These are phyloP conservation scores for Bellardia pandia DNA, from an alignment of 2,888 invertebrate genomes.

Conservation along the genomic window DNA sequence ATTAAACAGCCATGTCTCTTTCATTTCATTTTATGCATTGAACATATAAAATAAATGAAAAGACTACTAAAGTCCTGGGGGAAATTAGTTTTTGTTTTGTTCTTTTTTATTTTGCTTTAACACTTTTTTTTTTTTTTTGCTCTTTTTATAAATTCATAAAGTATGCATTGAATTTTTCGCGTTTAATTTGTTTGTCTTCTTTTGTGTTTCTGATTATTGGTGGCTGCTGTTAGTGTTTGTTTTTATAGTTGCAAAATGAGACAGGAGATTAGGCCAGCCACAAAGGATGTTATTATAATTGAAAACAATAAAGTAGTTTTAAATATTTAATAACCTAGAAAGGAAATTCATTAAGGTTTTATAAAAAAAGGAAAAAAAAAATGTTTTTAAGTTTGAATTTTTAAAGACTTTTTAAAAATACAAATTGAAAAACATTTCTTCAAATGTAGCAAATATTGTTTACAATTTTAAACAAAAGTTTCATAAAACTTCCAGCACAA, in stretches of 20 bases:
- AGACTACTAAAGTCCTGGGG: constrained; percentile 76
- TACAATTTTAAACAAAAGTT: no score
- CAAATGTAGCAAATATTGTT: no score
- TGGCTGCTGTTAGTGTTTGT: background rate
- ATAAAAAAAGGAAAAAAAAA: no score
- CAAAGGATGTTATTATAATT: constrained; percentile 14
- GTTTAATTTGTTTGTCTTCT: constrained; percentile 48
- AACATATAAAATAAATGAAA: constrained; percentile 55
- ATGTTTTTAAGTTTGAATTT: no score
- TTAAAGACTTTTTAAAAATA: no score
- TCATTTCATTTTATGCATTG: constrained; percentile 15
- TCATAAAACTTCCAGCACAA: no score
- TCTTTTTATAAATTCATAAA: constrained; percentile 66
- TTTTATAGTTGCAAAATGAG: background rate
- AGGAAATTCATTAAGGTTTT: no score
- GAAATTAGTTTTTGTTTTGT: constrained; percentile 79
- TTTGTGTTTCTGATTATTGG: background rate
- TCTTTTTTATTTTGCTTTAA: background rate
- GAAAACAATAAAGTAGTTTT: constrained; percentile 16
- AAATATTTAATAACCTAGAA: constrained; percentile 28
- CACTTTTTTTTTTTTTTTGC: background rate
- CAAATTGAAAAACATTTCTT: no score
- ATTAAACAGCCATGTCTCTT: constrained; percentile 41
- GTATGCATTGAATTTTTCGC: constrained; percentile 61
- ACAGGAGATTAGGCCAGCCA: background rate